Evolutionary conservation across 2,797 vertebrate species (phyloP), one percentile per base, ranked within the genome.

Genomic region (Acrossocheilus fasciatus): DNA sequence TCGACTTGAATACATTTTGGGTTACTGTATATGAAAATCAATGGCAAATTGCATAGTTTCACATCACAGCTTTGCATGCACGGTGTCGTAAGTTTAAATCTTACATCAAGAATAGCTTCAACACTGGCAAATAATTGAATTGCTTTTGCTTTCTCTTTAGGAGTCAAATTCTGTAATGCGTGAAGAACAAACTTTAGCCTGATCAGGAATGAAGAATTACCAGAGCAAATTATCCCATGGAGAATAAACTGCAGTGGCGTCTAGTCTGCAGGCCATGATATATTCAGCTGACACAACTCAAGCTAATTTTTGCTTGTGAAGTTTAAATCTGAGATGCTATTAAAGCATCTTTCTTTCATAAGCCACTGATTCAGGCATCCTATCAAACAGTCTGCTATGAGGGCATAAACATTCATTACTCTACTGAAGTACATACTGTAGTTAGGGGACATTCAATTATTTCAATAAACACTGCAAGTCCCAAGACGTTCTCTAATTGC

Each of bases 391-490:
- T 45, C 69, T n/a, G 36, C 45, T n/a, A 62, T 14, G 6, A 47
- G 84, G 26, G 26, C 62, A 68, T 69, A 43, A 78, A 78, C 34
- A 43, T 43, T 34, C 75, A 76, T 84, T 64, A 64, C 82, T 75
- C 52, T n/a, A 39, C 83, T 43, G 52, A 80, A 59, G 76, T 50
- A 11, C 52, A 34, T n/a, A 72, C 36, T 70, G 41, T 52, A 80
- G 77, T 88, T 80, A 83, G 45, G 68, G 50, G 59, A 81, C 84
- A 77, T 84, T 79, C 59, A 79, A 82, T 89, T 77, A 87, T 83
- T 86, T 82, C 45, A 82, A 72, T 88, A 86, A 86, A 82, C 88
- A 87, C 80, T 23, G 70, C 68, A 30, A 39, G 74, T 88, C 82
- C 72, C 70, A 34, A 79, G 45, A 52, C 68, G 36, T 54, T 23